Conservation (phyloP, 2,888 invertebrate genomes). For the Caenorhabditis virilis region DNA sequence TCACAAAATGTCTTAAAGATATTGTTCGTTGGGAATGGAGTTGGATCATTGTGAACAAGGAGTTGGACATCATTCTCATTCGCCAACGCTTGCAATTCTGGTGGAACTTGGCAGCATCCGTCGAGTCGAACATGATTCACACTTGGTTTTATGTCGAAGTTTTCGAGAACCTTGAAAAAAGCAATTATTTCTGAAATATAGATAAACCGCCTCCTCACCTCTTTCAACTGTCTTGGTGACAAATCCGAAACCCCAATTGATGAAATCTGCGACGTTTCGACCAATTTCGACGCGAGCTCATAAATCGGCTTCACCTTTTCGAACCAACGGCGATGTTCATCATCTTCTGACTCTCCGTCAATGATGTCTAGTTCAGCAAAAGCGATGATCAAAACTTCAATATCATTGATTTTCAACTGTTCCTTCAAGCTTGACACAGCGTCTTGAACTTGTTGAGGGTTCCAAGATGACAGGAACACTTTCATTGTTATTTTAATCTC, state of each 20-base stretch:
- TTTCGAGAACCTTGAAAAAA: no score
- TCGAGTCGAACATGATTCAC: constrained; percentile 65
- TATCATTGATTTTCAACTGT: constrained; percentile 59
- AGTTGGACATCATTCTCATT: constrained; percentile 86
- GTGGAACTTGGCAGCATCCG: constrained; percentile 75
- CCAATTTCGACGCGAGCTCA: constrained; percentile 48
- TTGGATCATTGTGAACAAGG: constrained; percentile 91
- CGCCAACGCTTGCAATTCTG: constrained; percentile 85
- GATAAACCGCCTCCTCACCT: no score
- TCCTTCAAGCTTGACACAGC: constrained; percentile 50
- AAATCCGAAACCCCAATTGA: constrained; percentile 66
- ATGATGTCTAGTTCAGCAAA: constrained; percentile 57
- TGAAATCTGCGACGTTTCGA: constrained; percentile 54
- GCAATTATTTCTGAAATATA: no score
- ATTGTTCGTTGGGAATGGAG: constrained; percentile 69
- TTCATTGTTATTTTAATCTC: constrained; percentile 68
- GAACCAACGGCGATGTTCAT: constrained; percentile 45
- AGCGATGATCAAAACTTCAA: constrained; percentile 63
- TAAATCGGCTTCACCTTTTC: constrained; percentile 51
- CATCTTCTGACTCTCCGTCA: constrained; percentile 51
- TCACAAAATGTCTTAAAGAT: constrained; percentile 58
- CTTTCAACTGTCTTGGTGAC: constrained; percentile 49
- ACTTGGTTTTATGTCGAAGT: constrained; percentile 54
- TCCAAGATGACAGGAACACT: constrained; percentile 51
- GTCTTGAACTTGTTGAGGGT: constrained; percentile 53